Evolutionary conservation across 2,888 invertebrate species (phyloP).

Genomic region (Urechis unicinctus): DNA sequence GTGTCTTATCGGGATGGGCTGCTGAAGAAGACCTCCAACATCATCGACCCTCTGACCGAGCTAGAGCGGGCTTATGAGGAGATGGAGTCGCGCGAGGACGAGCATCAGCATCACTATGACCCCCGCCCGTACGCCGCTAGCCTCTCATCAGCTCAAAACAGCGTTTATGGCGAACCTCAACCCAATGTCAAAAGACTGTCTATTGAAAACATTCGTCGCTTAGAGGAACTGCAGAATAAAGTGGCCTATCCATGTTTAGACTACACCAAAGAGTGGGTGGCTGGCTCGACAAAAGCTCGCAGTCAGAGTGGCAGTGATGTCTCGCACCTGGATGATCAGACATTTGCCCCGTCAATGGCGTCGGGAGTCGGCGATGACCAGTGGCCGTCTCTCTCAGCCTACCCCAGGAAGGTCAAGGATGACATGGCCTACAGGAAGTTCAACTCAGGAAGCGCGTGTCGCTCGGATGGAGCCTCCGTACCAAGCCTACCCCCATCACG

Average conservation of each 20-base stretch:
- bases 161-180: not conserved
- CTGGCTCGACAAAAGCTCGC: not conserved
- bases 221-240: constrained; percentile 15
- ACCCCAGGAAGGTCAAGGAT: constrained; percentile 17
- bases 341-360: not conserved
- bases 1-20: constrained; percentile 25
- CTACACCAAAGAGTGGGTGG: constrained; percentile 20
- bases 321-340: not conserved
- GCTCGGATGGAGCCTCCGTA: not conserved
- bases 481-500: not conserved
- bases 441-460: not conserved
- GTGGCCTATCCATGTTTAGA: constrained; percentile 15
- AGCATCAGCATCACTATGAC: constrained; percentile 13
- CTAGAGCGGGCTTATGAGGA: constrained; percentile 39
- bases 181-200: constrained; percentile 16
- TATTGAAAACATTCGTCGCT: constrained; percentile 15
- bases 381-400: not conserved
- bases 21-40: constrained; percentile 28
- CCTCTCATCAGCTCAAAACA: too few relatives aligned
- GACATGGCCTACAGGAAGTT: constrained; percentile 18
- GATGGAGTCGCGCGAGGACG: constrained; percentile 29
- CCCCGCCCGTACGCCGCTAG: not conserved
- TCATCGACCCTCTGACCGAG: constrained; percentile 38
- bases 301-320: not conserved
- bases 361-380: not conserved